Evolutionary conservation across 2,113 vertebrate species (phyloP).

Genomic region (Proterorhinus semilunaris): DNA sequence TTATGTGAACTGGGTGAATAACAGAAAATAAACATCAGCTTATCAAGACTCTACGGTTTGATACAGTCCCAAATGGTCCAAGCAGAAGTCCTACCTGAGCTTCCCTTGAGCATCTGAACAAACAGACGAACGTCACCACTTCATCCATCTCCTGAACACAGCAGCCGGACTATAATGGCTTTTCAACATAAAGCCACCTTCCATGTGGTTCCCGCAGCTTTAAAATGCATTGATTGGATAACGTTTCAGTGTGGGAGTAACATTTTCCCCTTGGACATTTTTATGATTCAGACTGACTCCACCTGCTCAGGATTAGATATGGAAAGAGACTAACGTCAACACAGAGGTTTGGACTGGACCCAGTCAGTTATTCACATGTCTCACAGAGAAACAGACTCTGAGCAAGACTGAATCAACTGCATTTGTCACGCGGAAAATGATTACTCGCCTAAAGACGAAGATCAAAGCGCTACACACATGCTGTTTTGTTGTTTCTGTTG

Average conservation of each 20-base stretch:
- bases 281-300: slow-evolving; percentile 41
- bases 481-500: too few species aligned
- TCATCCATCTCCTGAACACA: slow-evolving; percentile 23
- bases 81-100: slow-evolving; percentile 19
- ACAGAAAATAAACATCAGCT: background rate
- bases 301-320: slow-evolving; percentile 60
- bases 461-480: background rate
- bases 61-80: slow-evolving; percentile 3
- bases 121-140: slow-evolving; percentile 4
- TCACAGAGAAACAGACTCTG: slow-evolving; percentile 17
- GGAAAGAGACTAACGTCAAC: slow-evolving; percentile 64
- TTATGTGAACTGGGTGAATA: background rate
- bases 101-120: slow-evolving; percentile 8
- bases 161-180: slow-evolving; percentile 53
- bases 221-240: slow-evolving; percentile 50
- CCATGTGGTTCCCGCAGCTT: slow-evolving; percentile 33
- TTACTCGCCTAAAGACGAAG: slow-evolving; percentile 12
- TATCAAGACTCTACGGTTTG: background rate
- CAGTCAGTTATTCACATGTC: slow-evolving; percentile 41
- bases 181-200: slow-evolving; percentile 47
- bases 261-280: slow-evolving; percentile 51
- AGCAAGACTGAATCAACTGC: slow-evolving; percentile 39
- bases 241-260: slow-evolving; percentile 43
- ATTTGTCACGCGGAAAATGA: slow-evolving; percentile 27
- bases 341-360: slow-evolving; percentile 39